A percentile compares a stretch with the other conserved stretches of the same genome.
Evolutionary conservation across 2,113 vertebrate species (phyloP).

Genomic region (Piaya cayana): DNA sequence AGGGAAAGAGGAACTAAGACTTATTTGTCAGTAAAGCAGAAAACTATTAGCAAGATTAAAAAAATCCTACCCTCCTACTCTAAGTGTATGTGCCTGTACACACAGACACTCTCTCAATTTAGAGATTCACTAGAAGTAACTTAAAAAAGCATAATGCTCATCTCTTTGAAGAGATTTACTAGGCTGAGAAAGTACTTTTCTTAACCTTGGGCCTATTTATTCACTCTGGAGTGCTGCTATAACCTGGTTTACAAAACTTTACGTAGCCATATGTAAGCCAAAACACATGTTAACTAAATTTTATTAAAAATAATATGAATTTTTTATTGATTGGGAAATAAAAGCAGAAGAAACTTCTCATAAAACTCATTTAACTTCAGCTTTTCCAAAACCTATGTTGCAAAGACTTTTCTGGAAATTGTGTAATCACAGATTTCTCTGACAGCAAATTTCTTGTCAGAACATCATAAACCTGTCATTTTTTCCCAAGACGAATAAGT

Average conservation of each 20-base stretch:
- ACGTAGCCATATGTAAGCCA: neutral
- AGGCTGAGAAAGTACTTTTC: neutral
- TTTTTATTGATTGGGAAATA: neutral
- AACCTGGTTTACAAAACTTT: neutral
- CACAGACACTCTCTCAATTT: neutral
- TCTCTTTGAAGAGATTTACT: neutral
- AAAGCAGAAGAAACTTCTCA: neutral
- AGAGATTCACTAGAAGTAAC: neutral
- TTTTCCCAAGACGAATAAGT: neutral
- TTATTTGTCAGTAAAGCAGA: neutral
- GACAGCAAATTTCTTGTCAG: neutral
- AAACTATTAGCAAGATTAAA: neutral
- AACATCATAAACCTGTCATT: neutral
- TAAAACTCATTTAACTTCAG: neutral
- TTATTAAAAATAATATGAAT: neutral
- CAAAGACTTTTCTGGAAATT: neutral
- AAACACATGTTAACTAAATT: neutral
- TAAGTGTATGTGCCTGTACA: neutral
- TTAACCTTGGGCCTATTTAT: neutral
- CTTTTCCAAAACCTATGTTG: neutral
- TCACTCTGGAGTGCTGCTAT: neutral
- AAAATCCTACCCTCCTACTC: neutral
- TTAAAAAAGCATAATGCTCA: neutral
- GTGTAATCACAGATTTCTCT: neutral
- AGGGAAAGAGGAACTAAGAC: neutral